Conservation (phyloP, 1,140 invertebrate genomes). For the Hermetia illucens region DNA sequence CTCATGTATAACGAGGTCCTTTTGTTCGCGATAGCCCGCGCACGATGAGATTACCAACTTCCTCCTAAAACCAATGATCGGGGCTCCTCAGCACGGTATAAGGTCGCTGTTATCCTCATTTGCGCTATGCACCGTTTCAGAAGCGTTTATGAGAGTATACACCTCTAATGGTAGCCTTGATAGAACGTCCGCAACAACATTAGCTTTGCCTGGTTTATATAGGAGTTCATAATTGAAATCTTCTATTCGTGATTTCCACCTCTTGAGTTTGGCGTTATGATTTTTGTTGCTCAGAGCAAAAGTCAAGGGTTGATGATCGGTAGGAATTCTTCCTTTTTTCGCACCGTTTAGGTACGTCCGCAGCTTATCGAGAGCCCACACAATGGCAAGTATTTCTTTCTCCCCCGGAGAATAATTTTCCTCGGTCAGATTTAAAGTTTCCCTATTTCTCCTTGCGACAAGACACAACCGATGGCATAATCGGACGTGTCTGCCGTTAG, state of each 20-base stretch:
- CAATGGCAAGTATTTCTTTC: neutral
- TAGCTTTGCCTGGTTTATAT: constrained; percentile 11
- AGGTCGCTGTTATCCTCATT: neutral
- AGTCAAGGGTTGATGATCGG: constrained; percentile 22
- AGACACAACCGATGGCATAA: constrained; percentile 14
- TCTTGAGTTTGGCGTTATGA: too few relatives aligned
- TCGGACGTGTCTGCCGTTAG: constrained; percentile 14
- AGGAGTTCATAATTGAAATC: constrained; percentile 22
- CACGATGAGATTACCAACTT: too few relatives aligned
- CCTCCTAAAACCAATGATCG: neutral
- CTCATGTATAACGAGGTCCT: neutral
- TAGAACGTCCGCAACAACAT: too few relatives aligned
- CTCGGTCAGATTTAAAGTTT: constrained; percentile 23
- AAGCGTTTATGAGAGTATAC: neutral
- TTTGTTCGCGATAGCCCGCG: too few relatives aligned
- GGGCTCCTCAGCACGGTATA: neutral
- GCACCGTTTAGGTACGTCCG: constrained; percentile 12
- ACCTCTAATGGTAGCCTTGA: neutral
- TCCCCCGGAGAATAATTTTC: constrained; percentile 11
- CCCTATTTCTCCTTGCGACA: constrained; percentile 17
- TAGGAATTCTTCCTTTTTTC: constrained; percentile 9
- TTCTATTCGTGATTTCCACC: constrained; percentile 17
- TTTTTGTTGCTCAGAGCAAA: too few relatives aligned
- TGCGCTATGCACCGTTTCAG: neutral
- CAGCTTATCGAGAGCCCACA: constrained; percentile 15